These are phyloP conservation scores for Spizaetus ornatus DNA, from an alignment of 2,113 vertebrate species.

Conservation along the genomic window DNA sequence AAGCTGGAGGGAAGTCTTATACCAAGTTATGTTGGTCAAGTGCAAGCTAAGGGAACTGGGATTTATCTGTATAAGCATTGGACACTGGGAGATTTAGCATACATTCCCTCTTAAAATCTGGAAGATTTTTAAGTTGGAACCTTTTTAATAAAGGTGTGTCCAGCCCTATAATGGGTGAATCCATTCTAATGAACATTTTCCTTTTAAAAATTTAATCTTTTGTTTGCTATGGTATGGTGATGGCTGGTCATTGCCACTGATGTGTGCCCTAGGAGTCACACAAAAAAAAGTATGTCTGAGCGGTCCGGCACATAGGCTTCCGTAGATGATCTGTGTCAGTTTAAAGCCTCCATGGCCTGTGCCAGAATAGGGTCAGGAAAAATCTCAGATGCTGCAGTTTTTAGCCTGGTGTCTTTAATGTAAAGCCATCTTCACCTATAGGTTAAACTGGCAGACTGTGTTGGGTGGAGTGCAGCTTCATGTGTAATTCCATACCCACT, in stretches of 20 bases:
- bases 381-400: background rate
- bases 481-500: background rate
- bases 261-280: rapidly evolving
- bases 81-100: background rate
- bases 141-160: background rate
- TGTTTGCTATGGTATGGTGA: background rate
- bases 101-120: background rate
- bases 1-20: background rate
- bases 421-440: background rate
- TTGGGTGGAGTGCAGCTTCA: background rate
- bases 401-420: background rate
- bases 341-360: background rate
- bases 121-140: background rate
- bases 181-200: background rate
- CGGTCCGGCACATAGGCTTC: background rate
- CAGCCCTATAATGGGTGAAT: background rate
- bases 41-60: background rate
- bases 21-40: background rate
- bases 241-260: background rate
- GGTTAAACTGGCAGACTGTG: background rate
- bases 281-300: background rate
- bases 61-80: background rate
- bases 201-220: background rate
- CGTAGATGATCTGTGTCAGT: background rate
- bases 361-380: background rate